These are phyloP conservation scores for Struthidea cinerea DNA, from an alignment of 2,113 vertebrate species.

Conservation along the genomic window DNA sequence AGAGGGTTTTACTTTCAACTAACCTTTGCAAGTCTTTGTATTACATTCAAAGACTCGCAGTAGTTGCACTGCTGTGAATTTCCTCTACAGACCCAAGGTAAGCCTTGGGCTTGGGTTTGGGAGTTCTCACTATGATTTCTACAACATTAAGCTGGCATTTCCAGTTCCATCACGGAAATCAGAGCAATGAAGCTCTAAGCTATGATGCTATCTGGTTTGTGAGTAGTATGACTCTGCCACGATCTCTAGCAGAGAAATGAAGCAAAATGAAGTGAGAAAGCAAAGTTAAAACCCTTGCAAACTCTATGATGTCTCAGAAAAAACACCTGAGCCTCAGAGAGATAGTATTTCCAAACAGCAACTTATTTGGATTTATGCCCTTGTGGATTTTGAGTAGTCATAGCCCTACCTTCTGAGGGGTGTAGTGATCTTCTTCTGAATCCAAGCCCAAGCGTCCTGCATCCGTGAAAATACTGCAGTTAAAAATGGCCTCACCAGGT, in stretches of 20 bases:
- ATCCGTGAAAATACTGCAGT: not conserved
- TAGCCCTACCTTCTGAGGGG: constrained; percentile 87
- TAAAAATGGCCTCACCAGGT: not conserved
- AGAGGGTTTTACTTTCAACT: not conserved
- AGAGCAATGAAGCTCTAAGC: not conserved
- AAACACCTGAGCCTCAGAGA: not conserved
- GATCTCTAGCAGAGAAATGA: not conserved
- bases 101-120: not conserved
- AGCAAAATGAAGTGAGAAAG: not conserved
- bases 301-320: not conserved
- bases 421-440: constrained; percentile 92
- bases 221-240: not conserved
- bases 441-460: constrained; percentile 93
- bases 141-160: not conserved
- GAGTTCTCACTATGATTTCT: not conserved
- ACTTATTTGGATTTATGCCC: not conserved
- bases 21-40: not conserved
- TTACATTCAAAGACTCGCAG: not conserved
- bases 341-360: not conserved
- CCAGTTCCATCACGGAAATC: not conserved
- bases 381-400: not conserved
- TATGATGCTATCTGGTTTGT: not conserved
- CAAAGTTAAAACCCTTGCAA: not conserved
- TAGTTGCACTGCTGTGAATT: not conserved
- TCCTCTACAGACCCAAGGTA: not conserved